A percentile compares a stretch with the other conserved stretches of the same genome.
phyloP scores from a whole-genome alignment of 2,797 vertebrate species.

The Chrysocyon brachyurus region DNA sequence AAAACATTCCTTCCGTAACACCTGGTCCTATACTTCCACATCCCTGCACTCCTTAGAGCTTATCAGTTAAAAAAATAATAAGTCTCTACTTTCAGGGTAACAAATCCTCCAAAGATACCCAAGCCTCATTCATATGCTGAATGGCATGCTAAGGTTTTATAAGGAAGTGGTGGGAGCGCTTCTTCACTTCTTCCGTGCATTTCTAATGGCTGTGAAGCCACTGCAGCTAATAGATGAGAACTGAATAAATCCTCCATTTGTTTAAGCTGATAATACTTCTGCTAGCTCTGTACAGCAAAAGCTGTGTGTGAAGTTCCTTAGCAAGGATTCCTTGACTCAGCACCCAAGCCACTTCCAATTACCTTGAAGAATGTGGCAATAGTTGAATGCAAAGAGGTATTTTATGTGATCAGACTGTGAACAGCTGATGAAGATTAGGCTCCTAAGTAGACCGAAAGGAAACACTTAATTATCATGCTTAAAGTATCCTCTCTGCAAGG shows the following conservation, averaged over 20 bases:
- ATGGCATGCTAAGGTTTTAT: not conserved
- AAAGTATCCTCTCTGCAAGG: not conserved
- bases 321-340: not conserved
- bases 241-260: conserved; percentile 44
- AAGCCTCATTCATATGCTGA: not conserved
- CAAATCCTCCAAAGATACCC: conserved; percentile 10
- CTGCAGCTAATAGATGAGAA: conserved; percentile 5
- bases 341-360: not conserved
- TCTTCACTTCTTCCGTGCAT: not conserved
- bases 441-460: not conserved
- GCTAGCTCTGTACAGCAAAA: not conserved
- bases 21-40: not conserved
- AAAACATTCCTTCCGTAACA: conserved; percentile 43
- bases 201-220: not conserved
- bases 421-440: not conserved
- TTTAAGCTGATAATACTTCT: conserved; percentile 55
- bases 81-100: not conserved
- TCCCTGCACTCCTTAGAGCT: not conserved
- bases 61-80: not conserved
- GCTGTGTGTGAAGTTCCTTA: not conserved
- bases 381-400: not conserved
- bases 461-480: not conserved
- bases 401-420: not conserved
- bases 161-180: not conserved
- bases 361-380: not conserved